Evolutionary conservation across 2,113 vertebrate genomes (phyloP), one percentile per base, ranked within the genome.

Genomic region (Zingel zingel): DNA sequence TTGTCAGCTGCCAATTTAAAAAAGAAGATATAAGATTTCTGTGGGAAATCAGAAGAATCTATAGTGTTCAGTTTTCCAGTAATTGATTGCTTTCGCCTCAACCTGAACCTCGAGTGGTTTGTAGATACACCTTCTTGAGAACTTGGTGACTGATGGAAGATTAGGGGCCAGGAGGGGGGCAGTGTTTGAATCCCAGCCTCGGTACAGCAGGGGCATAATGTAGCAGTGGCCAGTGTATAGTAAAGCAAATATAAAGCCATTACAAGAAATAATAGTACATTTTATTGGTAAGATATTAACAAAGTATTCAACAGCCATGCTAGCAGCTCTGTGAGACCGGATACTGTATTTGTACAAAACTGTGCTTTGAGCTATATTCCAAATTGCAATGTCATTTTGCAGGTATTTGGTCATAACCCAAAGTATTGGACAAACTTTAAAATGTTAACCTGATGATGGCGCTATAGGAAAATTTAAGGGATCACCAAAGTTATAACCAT

Each of bases 1-100:
- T 83, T 90, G 88, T 86, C 85, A 89, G 85, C 85, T 86, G 85
- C 88, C 86, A 88, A 66, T 85, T 92, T 74, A 81, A 74, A 81
- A 72, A 75, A 69, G 54, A 80, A 79, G 71, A 88, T 93, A 79
- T 83, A 74, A 79, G 48, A 87, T 88, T 87, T 87, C 82, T 86
- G 57, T 43, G 75, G 81, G 81, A 89, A 79, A 80, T 88, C 79
- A 75, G 70, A 69, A 79, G 71, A 74, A 88, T 83, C 70, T 84
- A 78, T 63, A 85, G 54, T 79, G 47, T 27, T 79, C 67, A 75
- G 54, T 74, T 69, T 89, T 79, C 59, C 84, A 82, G 77, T 82
- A 72, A 86, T 86, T 86, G 61, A 83, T 89, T 76, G 76, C 76
- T 82, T 82, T 79, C 5, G 30, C 79, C 87, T 59, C 57, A 16